Percentiles rank a stretch among this genome's conserved stretches.
Conservation (phyloP, 2,888 invertebrate genomes). For the Drosophila suboccidentalis region DNA sequence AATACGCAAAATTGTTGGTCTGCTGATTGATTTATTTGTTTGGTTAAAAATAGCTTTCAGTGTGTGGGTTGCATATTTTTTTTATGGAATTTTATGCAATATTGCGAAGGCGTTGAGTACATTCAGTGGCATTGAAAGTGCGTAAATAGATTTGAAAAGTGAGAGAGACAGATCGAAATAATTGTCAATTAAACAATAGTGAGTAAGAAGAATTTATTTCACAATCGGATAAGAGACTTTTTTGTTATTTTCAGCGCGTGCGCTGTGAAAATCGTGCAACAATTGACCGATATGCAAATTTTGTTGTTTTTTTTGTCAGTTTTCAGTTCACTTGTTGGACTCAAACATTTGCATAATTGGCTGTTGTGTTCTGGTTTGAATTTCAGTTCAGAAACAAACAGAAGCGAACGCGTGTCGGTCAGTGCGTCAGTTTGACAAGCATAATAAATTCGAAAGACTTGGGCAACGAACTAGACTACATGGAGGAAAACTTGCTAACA, state of each 20-base stretch:
- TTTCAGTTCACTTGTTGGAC: conserved; percentile 55
- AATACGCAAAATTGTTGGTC: conserved; percentile 21
- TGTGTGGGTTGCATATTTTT: conserved; percentile 55
- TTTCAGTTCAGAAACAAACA: conserved; percentile 54
- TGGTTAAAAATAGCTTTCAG: conserved; percentile 60
- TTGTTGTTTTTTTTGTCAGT: conserved; percentile 32
- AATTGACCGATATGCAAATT: conserved; percentile 79
- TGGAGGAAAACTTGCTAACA: conserved; percentile 19
- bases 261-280: conserved; percentile 62
- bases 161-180: conserved; percentile 5
- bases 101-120: conserved; percentile 48
- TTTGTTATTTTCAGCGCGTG: conserved; percentile 68
- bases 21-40: conserved; percentile 57
- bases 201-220: conserved; percentile 44
- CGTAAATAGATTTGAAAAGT: conserved; percentile 26
- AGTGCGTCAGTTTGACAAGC: conserved; percentile 53
- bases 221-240: conserved; percentile 24
- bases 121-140: conserved; percentile 63
- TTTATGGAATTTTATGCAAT: conserved; percentile 38
- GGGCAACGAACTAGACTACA: conserved; percentile 36
- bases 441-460: conserved; percentile 48
- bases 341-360: conserved; percentile 73
- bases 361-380: conserved; percentile 71
- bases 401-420: conserved; percentile 59
- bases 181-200: conserved; percentile 22